Evolutionary conservation across 2,888 invertebrate genomes (phyloP).

Genomic region (Luperina testacea): DNA sequence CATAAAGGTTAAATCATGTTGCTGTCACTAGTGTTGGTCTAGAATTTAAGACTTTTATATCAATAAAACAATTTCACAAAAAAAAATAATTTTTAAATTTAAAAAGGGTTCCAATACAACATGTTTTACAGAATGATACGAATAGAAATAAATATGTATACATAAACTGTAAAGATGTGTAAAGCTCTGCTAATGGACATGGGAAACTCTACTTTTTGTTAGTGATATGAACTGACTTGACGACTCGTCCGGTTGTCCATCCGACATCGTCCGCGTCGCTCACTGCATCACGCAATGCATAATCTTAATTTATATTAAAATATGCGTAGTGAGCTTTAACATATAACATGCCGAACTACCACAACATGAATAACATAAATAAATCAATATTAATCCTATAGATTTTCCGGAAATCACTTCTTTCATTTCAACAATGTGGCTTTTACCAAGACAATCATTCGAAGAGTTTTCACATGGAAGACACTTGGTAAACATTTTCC

Average conservation of each 20-base stretch:
- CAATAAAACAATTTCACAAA: neutral
- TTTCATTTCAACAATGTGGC: constrained; percentile 4
- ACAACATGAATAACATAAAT: constrained; percentile 21
- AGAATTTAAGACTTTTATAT: neutral
- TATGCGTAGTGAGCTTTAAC: constrained; percentile 47
- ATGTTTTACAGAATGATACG: neutral
- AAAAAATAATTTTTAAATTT: too few relatives aligned
- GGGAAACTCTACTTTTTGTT: constrained; percentile 55
- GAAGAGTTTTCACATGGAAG: constrained; percentile 11
- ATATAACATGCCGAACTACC: constrained; percentile 18
- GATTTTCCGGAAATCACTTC: neutral
- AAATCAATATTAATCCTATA: constrained; percentile 7
- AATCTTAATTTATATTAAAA: constrained; percentile 52
- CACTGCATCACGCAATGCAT: constrained; percentile 52
- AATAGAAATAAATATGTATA: constrained; percentile 24
- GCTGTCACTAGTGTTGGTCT: neutral
- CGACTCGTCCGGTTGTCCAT: constrained; percentile 43
- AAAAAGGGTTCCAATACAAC: neutral
- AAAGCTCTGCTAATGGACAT: constrained; percentile 53
- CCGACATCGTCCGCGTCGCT: constrained; percentile 30
- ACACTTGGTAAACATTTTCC: neutral
- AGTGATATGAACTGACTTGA: constrained; percentile 55
- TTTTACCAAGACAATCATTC: neutral
- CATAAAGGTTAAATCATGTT: neutral
- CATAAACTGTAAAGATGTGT: constrained; percentile 36